Conservation (phyloP, 2,797 vertebrate species). For the Acanthurus lineatus region DNA sequence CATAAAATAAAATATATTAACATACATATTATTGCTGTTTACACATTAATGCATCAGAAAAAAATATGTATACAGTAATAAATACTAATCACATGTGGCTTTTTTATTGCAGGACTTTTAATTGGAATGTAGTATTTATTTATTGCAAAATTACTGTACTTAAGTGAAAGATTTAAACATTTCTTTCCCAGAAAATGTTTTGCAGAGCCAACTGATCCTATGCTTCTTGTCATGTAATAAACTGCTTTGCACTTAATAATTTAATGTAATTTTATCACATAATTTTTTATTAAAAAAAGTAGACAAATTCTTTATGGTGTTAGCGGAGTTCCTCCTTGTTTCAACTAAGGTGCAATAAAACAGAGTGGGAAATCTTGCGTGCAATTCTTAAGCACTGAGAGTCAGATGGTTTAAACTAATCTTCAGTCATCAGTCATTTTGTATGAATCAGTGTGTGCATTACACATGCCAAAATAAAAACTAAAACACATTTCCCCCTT, state of each 20-base stretch:
- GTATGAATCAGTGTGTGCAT: slow-evolving; percentile 7
- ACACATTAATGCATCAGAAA: neutral
- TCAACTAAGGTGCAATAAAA: neutral
- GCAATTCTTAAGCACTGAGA: neutral
- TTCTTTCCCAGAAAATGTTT: neutral
- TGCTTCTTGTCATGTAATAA: no score
- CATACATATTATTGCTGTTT: neutral
- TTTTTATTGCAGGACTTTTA: neutral
- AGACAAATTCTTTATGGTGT: neutral
- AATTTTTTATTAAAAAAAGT: neutral
- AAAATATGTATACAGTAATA: neutral
- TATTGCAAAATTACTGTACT: neutral
- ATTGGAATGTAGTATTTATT: neutral
- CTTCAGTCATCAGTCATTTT: neutral
- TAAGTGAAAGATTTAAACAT: neutral
- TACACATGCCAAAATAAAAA: slow-evolving; percentile 38
- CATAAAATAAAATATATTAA: no score
- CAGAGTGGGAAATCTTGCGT: neutral
- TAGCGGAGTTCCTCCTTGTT: neutral
- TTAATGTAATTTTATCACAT: no score
- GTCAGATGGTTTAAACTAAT: slow-evolving; percentile 14
- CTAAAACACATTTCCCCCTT: slow-evolving; percentile 39
- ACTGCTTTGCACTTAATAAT: no score
- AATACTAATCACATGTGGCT: no score
- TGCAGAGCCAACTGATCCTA: neutral